Evolutionary conservation across 1,140 invertebrate genomes (phyloP).

Genomic region (Pristionchus pacificus): DNA sequence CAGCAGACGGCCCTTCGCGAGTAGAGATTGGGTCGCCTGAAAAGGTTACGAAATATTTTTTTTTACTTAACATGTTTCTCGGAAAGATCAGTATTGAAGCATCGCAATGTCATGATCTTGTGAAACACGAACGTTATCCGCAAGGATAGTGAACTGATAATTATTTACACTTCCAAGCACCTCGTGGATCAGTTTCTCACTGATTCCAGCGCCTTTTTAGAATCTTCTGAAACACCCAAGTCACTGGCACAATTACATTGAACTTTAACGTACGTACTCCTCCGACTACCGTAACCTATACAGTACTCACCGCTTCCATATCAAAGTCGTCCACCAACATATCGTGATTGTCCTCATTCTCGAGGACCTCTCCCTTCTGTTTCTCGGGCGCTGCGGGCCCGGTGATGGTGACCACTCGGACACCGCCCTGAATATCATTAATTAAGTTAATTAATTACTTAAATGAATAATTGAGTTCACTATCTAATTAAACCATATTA

Average conservation of each 20-base stretch:
- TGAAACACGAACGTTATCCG: too few relatives aligned
- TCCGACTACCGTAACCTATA: too few relatives aligned
- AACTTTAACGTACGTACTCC: too few relatives aligned
- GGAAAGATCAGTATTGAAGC: background rate
- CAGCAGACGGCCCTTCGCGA: constrained; percentile 44
- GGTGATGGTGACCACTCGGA: constrained; percentile 41
- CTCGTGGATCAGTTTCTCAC: too few relatives aligned
- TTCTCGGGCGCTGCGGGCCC: constrained; percentile 22
- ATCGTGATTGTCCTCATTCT: constrained; percentile 48
- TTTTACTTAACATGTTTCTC: background rate
- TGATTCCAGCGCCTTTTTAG: too few relatives aligned
- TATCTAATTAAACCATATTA: too few relatives aligned
- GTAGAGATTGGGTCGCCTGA: constrained; percentile 28
- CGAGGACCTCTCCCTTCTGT: constrained; percentile 54
- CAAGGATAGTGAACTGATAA: too few relatives aligned
- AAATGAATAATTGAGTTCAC: background rate
- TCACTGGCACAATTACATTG: too few relatives aligned
- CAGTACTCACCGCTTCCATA: constrained; percentile 42
- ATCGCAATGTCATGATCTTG: too few relatives aligned
- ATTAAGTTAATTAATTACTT: constrained; percentile 10
- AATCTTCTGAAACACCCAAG: too few relatives aligned
- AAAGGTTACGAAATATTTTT: too few relatives aligned
- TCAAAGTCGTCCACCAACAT: constrained; percentile 52
- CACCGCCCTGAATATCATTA: background rate
- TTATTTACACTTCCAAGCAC: too few relatives aligned